phyloP scores from a whole-genome alignment of 2,113 vertebrate genomes.

The Pelusios castaneus region DNA sequence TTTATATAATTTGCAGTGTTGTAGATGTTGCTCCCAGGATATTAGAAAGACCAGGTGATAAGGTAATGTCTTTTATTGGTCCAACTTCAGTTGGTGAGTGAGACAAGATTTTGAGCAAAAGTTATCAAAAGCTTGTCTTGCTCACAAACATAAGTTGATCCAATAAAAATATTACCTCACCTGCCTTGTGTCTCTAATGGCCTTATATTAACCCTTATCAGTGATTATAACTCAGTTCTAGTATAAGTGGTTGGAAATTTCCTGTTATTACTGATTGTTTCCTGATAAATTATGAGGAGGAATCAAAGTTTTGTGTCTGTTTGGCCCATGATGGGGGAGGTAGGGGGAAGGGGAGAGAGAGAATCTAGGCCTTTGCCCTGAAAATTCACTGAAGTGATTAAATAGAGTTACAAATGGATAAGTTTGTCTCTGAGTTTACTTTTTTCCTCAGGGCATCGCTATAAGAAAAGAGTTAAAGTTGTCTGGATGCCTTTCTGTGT shows the following conservation, averaged over 20 bases:
- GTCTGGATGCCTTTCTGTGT: not conserved
- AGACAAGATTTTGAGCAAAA: not conserved
- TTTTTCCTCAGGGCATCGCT: not conserved
- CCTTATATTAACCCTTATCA: no score
- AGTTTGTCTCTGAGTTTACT: not conserved
- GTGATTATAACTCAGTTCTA: not conserved
- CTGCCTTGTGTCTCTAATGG: not conserved
- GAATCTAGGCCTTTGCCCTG: not conserved
- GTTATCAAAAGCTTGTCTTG: not conserved
- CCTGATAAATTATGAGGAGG: no score
- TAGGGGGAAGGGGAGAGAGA: fast-evolving
- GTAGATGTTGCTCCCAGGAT: not conserved
- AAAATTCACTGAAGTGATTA: not conserved
- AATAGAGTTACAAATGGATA: not conserved
- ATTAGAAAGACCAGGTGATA: not conserved
- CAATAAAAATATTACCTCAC: not conserved
- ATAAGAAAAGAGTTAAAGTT: not conserved
- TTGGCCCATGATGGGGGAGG: not conserved
- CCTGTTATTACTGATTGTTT: no score
- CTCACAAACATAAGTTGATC: not conserved
- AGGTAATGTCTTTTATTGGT: not conserved
- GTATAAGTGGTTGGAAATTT: not conserved
- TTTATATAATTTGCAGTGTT: not conserved
- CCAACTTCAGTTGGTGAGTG: not conserved
- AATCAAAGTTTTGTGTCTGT: not conserved